Conservation (phyloP, 1,140 invertebrate species). For the Drepana arcuata region DNA sequence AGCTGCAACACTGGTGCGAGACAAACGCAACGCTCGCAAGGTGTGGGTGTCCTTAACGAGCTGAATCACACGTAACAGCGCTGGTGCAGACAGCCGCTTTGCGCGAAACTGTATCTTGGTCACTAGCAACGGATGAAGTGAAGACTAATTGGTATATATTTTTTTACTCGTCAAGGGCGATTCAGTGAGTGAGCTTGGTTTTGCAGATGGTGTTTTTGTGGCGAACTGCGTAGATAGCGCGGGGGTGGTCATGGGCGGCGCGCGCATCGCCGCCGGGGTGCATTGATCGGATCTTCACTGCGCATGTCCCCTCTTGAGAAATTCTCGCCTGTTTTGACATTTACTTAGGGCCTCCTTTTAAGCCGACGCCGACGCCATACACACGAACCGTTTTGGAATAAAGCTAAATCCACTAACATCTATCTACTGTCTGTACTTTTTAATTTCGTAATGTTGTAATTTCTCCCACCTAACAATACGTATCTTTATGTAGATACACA, state of each 20-base stretch:
- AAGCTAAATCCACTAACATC: no score
- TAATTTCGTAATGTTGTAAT: no score
- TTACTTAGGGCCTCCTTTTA: slow-evolving; percentile 13
- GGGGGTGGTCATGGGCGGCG: slow-evolving; percentile 44
- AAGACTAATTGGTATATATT: slow-evolving; percentile 26
- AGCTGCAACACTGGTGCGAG: slow-evolving; percentile 22
- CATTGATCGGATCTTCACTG: slow-evolving; percentile 58
- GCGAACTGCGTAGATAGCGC: slow-evolving; percentile 59
- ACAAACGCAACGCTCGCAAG: slow-evolving; percentile 11
- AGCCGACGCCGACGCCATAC: not conserved
- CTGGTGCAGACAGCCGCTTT: slow-evolving; percentile 17
- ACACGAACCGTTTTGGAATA: no score
- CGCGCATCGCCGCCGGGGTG: slow-evolving; percentile 51
- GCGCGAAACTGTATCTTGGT: slow-evolving; percentile 20
- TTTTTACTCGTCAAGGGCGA: slow-evolving; percentile 49
- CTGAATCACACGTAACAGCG: slow-evolving; percentile 26
- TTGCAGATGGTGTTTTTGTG: slow-evolving; percentile 52
- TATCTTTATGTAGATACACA: no score
- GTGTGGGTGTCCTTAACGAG: slow-evolving; percentile 46
- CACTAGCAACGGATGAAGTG: slow-evolving; percentile 18
- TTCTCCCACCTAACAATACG: no score
- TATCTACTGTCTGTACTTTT: no score
- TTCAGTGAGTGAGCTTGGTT: slow-evolving; percentile 31
- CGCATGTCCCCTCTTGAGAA: slow-evolving; percentile 43
- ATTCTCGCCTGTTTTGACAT: slow-evolving; percentile 58